Percentiles rank a stretch among this genome's conserved stretches.
phyloP scores from a whole-genome alignment of 2,797 vertebrate species.

The Calcarius lapponicus region DNA sequence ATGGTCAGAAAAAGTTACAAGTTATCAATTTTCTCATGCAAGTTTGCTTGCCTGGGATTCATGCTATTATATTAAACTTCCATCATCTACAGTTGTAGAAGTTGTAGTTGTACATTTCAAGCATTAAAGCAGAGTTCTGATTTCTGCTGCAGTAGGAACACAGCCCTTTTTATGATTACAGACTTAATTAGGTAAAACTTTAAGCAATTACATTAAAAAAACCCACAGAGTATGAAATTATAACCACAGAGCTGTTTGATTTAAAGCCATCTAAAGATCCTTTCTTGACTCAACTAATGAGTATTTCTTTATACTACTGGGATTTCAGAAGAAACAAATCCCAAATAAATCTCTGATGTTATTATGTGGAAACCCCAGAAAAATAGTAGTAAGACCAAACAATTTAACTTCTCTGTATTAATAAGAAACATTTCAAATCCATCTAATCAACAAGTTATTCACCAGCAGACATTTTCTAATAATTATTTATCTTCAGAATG shows the following conservation, averaged over 20 bases:
- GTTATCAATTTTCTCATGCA: background rate
- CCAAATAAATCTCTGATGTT: background rate
- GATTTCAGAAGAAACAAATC: background rate
- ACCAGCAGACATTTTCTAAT: background rate
- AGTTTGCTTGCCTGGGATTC: background rate
- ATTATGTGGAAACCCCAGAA: background rate
- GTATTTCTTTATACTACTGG: background rate
- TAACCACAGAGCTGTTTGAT: background rate
- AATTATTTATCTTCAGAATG: background rate
- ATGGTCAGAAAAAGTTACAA: background rate
- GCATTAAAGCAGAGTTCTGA: background rate
- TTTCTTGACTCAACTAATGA: background rate
- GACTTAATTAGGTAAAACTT: background rate
- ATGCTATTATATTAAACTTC: background rate
- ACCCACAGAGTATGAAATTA: background rate
- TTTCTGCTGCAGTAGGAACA: background rate
- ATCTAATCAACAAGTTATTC: background rate
- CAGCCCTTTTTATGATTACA: background rate
- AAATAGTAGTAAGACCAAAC: background rate
- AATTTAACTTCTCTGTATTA: background rate
- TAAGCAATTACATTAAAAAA: background rate
- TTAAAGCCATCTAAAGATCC: background rate
- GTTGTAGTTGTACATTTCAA: background rate
- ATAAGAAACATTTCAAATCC: background rate
- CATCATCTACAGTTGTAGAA: background rate